Evolutionary conservation across 2,797 vertebrate species (phyloP).

Genomic region (Pristis pectinata): DNA sequence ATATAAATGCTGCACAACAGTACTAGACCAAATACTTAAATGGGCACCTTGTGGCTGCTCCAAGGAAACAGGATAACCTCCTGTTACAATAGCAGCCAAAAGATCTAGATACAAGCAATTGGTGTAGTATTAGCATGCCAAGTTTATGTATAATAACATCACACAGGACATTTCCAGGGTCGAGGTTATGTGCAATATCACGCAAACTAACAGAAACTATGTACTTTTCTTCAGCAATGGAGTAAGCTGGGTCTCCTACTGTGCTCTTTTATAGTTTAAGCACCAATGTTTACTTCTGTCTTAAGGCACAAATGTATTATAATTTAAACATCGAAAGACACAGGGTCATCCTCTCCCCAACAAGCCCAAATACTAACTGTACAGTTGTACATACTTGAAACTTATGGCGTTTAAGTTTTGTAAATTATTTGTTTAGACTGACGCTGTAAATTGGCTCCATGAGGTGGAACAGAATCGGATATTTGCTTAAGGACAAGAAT

Average conservation of each 20-base stretch:
- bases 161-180: neutral
- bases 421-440: neutral
- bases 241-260: neutral
- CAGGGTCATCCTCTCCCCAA: too few relatives aligned
- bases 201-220: neutral
- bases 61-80: neutral
- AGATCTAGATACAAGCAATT: neutral
- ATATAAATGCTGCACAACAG: neutral
- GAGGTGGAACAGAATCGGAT: too few relatives aligned
- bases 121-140: neutral
- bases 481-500: neutral
- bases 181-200: neutral
- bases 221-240: neutral
- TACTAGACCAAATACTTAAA: neutral
- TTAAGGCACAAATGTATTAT: slow-evolving; percentile 18
- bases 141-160: neutral
- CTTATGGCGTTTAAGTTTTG: neutral
- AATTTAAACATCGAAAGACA: slow-evolving; percentile 22
- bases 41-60: neutral
- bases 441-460: neutral
- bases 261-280: neutral
- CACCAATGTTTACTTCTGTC: slow-evolving; percentile 31
- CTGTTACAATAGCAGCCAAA: neutral
- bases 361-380: neutral
- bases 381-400: slow-evolving; percentile 15